Evolutionary conservation across 2,888 invertebrate genomes (phyloP), one percentile per base, ranked within the genome.

Genomic region (Hirtodrosophila histrioides): DNA sequence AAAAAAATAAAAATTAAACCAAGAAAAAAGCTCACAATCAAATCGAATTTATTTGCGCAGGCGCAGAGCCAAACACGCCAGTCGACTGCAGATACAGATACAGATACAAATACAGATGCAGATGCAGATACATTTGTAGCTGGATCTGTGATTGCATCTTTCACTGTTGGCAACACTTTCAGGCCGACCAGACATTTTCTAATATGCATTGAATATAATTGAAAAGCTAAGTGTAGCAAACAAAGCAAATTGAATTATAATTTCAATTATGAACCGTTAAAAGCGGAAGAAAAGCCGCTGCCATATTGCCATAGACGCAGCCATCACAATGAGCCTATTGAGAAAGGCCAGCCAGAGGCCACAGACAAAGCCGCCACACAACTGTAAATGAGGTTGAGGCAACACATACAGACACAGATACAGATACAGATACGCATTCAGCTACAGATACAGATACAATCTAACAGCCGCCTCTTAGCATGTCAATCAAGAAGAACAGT

Each of bases 221-320:
- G 86, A 88, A 88, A 83, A 88, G 75, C 72, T 73, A 87, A 82
- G 85, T 80, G 86, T 71, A 62, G 79, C 80, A 56, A 62, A 56
- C 76, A 71, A 75, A 60, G 67, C 55, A 81, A 84, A 88, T 88
- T 83, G 86, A 86, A 84, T 84, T 86, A 84, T 79, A 83, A 88
- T 86, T 87, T 84, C 86, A 84, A 88, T 88, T 84, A 88, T 83
- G 83, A 79, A 83, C 88, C 78, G 84, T 84, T 88, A 86, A 80
- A 78, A 85, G 82, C 82, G 84, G 84, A 83, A 83, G 88, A 83
- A 86, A 81, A 78, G 66, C 75, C 55, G 56, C 60, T 44, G 73
- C 56, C 70, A 61, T 55, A 61, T 60, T 51, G 60, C 57, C 56
- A 62, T 35, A 51, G 23, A 61, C 24, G 12, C 61, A 43, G 43